Evolutionary conservation across 2,888 invertebrate genomes (phyloP), one percentile per base, ranked within the genome.

Genomic region (Nomada ferruginata): DNA sequence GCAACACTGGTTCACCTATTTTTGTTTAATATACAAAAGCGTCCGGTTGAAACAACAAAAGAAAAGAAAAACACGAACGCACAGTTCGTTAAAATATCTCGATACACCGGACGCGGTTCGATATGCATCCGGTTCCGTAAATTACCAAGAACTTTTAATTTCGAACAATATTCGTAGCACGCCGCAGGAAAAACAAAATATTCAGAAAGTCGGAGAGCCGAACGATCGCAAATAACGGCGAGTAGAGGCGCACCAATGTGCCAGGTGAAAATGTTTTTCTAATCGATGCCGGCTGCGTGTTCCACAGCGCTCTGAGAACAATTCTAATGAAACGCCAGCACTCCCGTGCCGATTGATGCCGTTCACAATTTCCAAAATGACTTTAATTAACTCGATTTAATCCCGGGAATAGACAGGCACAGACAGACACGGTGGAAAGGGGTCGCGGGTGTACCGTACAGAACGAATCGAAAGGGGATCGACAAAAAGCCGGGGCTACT

Each of bases 371-470:
- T 69, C 71, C 73, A 66, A 75, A 68, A 89, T 86, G 82, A 86
- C 88, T 90, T 89, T 88, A 89, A 90, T 90, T 89, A 90, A 86
- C 85, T 79, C 75, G 80, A 81, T 87, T 88, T 84, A 84, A 85
- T 88, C 85, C 70, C 55, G 29, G 47, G 59, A 47, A 55, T 20
- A 55, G 53, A 55, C 64, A 52, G 64, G 10, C 26, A n/a, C 73
- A 18, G 55, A 18, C 47, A 15, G 57, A 1, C 20, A 50, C 52
- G 23, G 50, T 44, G 68, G 61, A 29, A 36, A 61, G 26, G 11
- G 10, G 11, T 11, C 55, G 55, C 60, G 64, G 50, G 42, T 23
- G n/a, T 20, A 18, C 7, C 59, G 26, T 10, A 20, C 10, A 15
- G 52, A 18, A 61, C 68, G 9, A 20, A 55, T 57, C 13, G n/a